A percentile compares a stretch with the other conserved stretches of the same genome.
Conservation (phyloP, 2,888 invertebrate genomes). For the Polydrusus tereticollis region DNA sequence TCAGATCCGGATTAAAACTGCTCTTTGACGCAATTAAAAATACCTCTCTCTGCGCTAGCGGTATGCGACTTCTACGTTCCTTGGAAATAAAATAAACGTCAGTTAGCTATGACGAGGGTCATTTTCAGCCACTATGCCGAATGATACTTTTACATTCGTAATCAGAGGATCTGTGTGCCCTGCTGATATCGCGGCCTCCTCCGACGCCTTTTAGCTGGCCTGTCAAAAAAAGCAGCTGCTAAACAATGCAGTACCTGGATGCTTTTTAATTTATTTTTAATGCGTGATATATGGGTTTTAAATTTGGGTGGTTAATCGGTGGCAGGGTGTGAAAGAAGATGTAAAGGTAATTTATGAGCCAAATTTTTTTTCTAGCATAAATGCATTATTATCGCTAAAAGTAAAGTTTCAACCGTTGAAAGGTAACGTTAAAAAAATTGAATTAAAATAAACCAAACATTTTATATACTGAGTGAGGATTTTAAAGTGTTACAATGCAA, state of each 20-base stretch:
- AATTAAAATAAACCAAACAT: too few relatives aligned
- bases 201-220: slow-evolving; percentile 25
- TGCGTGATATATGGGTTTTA: slow-evolving; percentile 7
- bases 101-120: slow-evolving; percentile 56
- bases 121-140: slow-evolving; percentile 42
- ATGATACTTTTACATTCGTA: slow-evolving; percentile 42
- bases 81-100: slow-evolving; percentile 56
- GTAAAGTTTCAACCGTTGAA: too few relatives aligned
- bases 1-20: slow-evolving; percentile 46
- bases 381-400: too few relatives aligned
- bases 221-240: slow-evolving; percentile 28
- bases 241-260: slow-evolving; percentile 29
- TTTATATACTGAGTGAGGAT: too few relatives aligned
- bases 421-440: too few relatives aligned
- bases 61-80: slow-evolving; percentile 51
- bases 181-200: slow-evolving; percentile 31
- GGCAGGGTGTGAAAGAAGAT: background rate
- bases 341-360: background rate
- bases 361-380: too few relatives aligned
- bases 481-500: too few relatives aligned
- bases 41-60: slow-evolving; percentile 44
- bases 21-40: slow-evolving; percentile 46
- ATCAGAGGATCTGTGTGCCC: slow-evolving; percentile 38
- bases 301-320: background rate
- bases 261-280: slow-evolving; percentile 5